Evolutionary conservation across 2,888 invertebrate genomes (phyloP), one percentile per base, ranked within the genome.

Genomic region (Brachypalpus laphriformis): DNA sequence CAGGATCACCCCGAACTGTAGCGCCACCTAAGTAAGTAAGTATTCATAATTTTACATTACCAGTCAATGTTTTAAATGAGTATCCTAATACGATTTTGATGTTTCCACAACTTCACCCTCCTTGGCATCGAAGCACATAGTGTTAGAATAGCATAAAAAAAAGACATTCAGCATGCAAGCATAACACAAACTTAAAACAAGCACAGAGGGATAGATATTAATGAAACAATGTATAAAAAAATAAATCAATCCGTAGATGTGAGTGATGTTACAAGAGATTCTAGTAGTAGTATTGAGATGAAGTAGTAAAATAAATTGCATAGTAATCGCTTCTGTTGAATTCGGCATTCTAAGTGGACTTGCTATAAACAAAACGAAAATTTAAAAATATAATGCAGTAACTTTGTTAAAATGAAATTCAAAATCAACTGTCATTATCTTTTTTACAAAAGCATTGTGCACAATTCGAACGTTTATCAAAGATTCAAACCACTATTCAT

Each of bases 401-500:
- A 18, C 16, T 34, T 16, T 49, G 9, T 20, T 3, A n/a, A 20
- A 49, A 47, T 14, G 1, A 28, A 45, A 8, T 11, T 4, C 1
- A 18, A 47, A 31, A 56, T 18, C 28, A 51, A 49, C 34, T 66
- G n/a, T 18, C 37, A 40, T 40, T n/a, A 51, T 66, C 25, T 22
- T 51, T 54, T 54, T 56, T 37, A 68, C 25, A 45, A 51, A 61
- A 61, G 51, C 61, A 28, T 49, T 59, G 72, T 61, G 72, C 51
- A 40, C 3, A 51, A 22, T 22, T 49, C 25, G 8, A 59, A 61
- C n/a, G 28, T 54, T 47, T 56, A 40, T 56, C 71, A 63, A 71
- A 63, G 63, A 40, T 47, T 56, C 71, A 71, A 63, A 63, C 71
- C 78, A 63, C 47, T 45, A 37, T 14, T 37, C 45, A 47, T 7